Base-by-base conservation (phyloP, 2,113 vertebrate genomes). In the Lontra canadensis region DNA sequence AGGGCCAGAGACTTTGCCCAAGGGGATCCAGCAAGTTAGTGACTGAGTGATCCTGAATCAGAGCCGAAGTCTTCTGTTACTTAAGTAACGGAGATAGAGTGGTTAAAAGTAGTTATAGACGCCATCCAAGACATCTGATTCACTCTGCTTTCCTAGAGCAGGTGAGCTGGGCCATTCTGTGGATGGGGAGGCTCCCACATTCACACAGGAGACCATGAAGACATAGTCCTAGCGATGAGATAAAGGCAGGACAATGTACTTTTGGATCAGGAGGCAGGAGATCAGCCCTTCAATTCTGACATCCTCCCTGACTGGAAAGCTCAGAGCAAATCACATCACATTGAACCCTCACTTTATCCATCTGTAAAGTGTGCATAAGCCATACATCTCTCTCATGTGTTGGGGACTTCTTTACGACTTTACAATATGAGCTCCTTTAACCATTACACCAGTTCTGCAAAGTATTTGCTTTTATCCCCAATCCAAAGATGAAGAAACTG, bases 11-110 rank as follows among this genome's bases (percentile, higher is more conserved):
- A 52, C 20, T 44, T 57, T 47, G 3, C 7, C 11, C 26, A 39
- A 4, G 1, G 9, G n/a, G 1, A 17, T 7, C 57, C 29, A 69
- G 44, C 0, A 34, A 55, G 9, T 42, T 34, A 15, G 20, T 17
- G 34, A 18, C 34, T 49, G 21, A 94, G 65, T 25, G n/a, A 73
- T 36, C 39, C 25, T 83, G 5, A 52, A 34, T 57, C 52, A 67
- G 39, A 89, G 52, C 14, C 85, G n/a, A 49, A 23, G 26, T 78
- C 34, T 61, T 85, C 25, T 17, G 47, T 34, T 79, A 36, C 13
- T 83, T 25, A 3, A 63, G 39, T 55, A 47, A 8, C 44, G 5
- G 26, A 49, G 20, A 69, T 7, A 21, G 44, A 69, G 29, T 74
- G 18, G 18, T 42, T 71, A 29, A 55, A 57, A 84, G 36, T 36